Evolutionary conservation across 2,113 vertebrate genomes (phyloP).

Genomic region (Hippocampus barbouri): DNA sequence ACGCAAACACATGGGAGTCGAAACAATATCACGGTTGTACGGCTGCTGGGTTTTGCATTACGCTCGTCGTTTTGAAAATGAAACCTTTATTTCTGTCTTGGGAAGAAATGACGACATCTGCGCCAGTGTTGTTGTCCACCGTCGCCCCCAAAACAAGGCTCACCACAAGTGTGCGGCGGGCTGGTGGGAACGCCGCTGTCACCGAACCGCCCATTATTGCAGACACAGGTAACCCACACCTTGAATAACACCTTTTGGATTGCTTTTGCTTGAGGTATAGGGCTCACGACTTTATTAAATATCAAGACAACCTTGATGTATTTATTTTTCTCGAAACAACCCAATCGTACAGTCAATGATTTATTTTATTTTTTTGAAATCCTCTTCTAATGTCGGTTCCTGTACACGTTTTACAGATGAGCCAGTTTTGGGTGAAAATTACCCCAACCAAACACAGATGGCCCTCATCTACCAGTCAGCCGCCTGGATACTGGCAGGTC

Average conservation of each 20-base stretch:
- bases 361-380: no score
- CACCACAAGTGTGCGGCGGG: slow-evolving; percentile 21
- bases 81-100: slow-evolving; percentile 9
- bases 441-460: slow-evolving; percentile 69
- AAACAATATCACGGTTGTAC: slow-evolving; percentile 20
- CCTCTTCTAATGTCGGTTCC: not conserved
- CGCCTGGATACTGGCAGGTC: slow-evolving; percentile 76
- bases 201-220: slow-evolving; percentile 50
- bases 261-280: no score
- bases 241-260: no score
- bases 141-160: slow-evolving; percentile 10
- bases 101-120: slow-evolving; percentile 64
- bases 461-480: slow-evolving; percentile 77
- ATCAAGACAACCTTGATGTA: no score
- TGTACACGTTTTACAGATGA: slow-evolving; percentile 47
- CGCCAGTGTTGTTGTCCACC: slow-evolving; percentile 55
- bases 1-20: slow-evolving; percentile 8
- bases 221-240: slow-evolving; percentile 57
- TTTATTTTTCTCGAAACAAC: no score
- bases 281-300: no score
- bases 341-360: no score
- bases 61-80: not conserved
- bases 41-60: slow-evolving; percentile 3
- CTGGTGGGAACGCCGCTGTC: slow-evolving; percentile 48
- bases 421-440: slow-evolving; percentile 39